phyloP scores from a whole-genome alignment of 1,140 invertebrate genomes.

The Aphelenchoides fujianensis region DNA sequence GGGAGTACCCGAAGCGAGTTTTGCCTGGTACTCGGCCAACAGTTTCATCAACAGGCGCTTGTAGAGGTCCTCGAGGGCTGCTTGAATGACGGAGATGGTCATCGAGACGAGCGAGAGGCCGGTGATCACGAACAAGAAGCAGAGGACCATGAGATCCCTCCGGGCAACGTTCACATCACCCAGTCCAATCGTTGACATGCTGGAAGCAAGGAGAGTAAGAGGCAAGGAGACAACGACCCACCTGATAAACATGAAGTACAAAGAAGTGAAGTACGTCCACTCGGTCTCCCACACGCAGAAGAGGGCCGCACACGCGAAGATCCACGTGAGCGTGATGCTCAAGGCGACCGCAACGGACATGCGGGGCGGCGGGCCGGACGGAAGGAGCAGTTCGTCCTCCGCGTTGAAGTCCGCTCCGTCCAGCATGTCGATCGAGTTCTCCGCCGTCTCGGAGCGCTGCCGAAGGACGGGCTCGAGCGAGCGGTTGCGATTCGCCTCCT shows the following conservation, averaged over 20 bases:
- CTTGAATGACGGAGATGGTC: constrained; percentile 62
- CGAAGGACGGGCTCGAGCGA: background rate
- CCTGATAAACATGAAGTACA: constrained; percentile 61
- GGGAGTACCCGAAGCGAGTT: constrained; percentile 55
- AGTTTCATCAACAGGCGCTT: constrained; percentile 56
- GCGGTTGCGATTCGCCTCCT: background rate
- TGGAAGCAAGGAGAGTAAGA: background rate
- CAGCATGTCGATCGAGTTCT: constrained; percentile 7
- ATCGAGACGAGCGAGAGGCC: constrained; percentile 59
- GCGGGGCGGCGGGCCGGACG: constrained; percentile 31
- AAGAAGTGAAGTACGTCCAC: constrained; percentile 54
- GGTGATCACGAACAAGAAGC: constrained; percentile 60
- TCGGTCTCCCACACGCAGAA: constrained; percentile 61
- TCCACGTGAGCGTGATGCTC: constrained; percentile 56
- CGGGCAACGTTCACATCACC: constrained; percentile 27
- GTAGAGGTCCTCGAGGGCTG: constrained; percentile 59
- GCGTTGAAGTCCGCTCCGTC: constrained; percentile 18
- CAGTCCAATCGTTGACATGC: constrained; percentile 49
- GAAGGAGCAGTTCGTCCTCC: constrained; percentile 20
- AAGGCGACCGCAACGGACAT: constrained; percentile 59
- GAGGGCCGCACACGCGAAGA: constrained; percentile 58
- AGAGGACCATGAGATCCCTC: constrained; percentile 57
- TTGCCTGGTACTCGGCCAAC: constrained; percentile 59
- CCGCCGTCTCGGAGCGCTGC: constrained; percentile 26
- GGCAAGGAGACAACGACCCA: constrained; percentile 15